Evolutionary conservation across 1,140 invertebrate genomes (phyloP).

Genomic region (Lethocerus indicus): DNA sequence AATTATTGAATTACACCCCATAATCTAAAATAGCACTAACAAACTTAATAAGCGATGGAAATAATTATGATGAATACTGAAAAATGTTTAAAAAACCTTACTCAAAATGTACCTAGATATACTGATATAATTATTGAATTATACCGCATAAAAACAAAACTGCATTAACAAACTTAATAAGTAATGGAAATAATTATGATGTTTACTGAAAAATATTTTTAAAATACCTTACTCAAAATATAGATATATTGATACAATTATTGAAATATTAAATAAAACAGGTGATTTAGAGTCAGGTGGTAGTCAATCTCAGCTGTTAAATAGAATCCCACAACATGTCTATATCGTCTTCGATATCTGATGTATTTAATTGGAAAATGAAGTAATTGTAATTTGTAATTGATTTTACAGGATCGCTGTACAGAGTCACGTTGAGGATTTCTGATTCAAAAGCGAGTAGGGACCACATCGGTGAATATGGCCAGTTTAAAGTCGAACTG

Average conservation of each 20-base stretch:
- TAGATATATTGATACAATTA: background rate
- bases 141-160: too few species aligned
- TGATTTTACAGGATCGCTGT: slow-evolving; percentile 46
- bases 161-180: too few species aligned
- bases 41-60: too few species aligned
- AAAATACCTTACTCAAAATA: too few species aligned
- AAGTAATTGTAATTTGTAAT: background rate
- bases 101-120: too few species aligned
- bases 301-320: background rate
- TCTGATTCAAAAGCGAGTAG: slow-evolving; percentile 51
- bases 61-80: too few species aligned
- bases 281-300: background rate
- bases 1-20: too few species aligned
- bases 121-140: too few species aligned
- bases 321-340: background rate
- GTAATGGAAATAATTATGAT: too few species aligned
- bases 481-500: slow-evolving; percentile 45
- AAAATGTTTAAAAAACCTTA: too few species aligned
- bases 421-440: slow-evolving; percentile 50
- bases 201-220: too few species aligned
- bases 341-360: background rate
- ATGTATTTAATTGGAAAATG: background rate
- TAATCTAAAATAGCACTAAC: too few species aligned
- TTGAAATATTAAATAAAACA: background rate
- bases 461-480: slow-evolving; percentile 59